Percentiles rank a stretch among this genome's conserved stretches.
phyloP scores from a whole-genome alignment of 2,888 invertebrate species.

The Apeira syringaria region DNA sequence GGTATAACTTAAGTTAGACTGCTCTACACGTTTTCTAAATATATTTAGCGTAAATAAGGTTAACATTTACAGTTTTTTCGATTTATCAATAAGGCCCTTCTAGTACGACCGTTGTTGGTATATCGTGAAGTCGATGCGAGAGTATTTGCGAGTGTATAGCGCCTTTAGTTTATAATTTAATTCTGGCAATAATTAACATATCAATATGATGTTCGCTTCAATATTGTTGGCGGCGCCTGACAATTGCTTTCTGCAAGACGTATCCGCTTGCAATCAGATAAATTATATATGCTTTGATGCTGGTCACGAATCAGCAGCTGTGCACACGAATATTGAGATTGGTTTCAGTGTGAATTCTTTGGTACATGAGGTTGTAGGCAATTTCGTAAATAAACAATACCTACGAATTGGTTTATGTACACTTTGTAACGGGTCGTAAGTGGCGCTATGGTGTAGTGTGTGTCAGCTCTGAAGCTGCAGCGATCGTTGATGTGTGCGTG shows the following conservation, averaged over 20 bases:
- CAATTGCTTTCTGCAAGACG: slow-evolving; percentile 33
- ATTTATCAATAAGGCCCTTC: slow-evolving; percentile 49
- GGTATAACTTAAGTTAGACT: slow-evolving; percentile 66
- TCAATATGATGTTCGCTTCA: slow-evolving; percentile 32
- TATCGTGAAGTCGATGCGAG: slow-evolving; percentile 36
- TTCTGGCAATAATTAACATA: slow-evolving; percentile 37
- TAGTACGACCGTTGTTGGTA: slow-evolving; percentile 41
- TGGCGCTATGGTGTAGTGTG: slow-evolving; percentile 46
- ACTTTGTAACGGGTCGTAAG: slow-evolving; percentile 46
- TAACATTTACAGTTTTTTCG: slow-evolving; percentile 57
- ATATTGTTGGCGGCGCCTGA: slow-evolving; percentile 19
- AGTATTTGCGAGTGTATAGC: slow-evolving; percentile 42
- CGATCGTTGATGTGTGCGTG: slow-evolving; percentile 53
- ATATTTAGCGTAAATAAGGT: slow-evolving; percentile 69
- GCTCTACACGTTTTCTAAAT: slow-evolving; percentile 61
- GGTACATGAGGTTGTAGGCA: slow-evolving; percentile 43
- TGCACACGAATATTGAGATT: slow-evolving; percentile 26
- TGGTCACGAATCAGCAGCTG: slow-evolving; percentile 36
- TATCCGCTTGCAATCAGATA: slow-evolving; percentile 43
- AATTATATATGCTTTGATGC: slow-evolving; percentile 43
- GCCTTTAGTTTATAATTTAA: slow-evolving; percentile 33
- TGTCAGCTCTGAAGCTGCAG: slow-evolving; percentile 29
- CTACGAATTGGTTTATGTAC: slow-evolving; percentile 46
- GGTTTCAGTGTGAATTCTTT: slow-evolving; percentile 15
- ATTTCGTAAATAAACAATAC: slow-evolving; percentile 42